Percentiles rank a stretch among this genome's conserved stretches.
phyloP scores from a whole-genome alignment of 2,797 vertebrate genomes.

The Manis crassicaudata region DNA sequence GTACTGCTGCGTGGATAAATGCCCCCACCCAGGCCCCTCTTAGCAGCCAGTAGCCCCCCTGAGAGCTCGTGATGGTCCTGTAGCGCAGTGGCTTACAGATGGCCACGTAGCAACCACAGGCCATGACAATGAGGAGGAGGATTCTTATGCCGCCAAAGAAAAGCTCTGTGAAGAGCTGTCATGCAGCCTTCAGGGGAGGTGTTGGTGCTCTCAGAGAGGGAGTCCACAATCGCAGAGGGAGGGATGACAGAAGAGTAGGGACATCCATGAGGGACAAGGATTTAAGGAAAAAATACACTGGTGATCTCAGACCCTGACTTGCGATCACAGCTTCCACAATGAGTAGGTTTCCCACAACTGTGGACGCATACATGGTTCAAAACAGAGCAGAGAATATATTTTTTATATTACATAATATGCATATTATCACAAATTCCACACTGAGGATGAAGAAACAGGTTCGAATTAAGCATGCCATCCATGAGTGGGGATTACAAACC shows the following conservation, averaged over 20 bases:
- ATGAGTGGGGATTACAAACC: not conserved
- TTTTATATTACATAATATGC: not conserved
- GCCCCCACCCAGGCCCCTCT: not conserved
- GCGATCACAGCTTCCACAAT: slow-evolving; percentile 55
- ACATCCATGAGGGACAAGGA: slow-evolving; percentile 62
- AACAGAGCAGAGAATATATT: slow-evolving; percentile 24
- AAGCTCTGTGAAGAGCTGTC: slow-evolving; percentile 47
- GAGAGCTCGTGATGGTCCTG: not conserved
- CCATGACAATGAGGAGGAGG: slow-evolving; percentile 47
- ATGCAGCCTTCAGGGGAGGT: slow-evolving; percentile 60
- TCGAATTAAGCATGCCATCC: not conserved
- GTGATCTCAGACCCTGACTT: slow-evolving; percentile 61
- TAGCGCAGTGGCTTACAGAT: slow-evolving; percentile 53
- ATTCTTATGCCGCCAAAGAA: slow-evolving; percentile 45
- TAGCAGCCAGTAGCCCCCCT: not conserved
- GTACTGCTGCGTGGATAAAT: not conserved
- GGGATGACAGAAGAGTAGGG: slow-evolving; percentile 60
- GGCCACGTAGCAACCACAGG: not conserved
- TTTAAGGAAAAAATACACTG: slow-evolving; percentile 71
- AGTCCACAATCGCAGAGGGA: slow-evolving; percentile 66
- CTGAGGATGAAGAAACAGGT: not conserved
- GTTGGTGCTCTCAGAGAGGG: slow-evolving; percentile 15
- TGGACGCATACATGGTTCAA: slow-evolving; percentile 55
- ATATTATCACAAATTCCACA: not conserved
- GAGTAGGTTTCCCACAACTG: slow-evolving; percentile 56